A percentile compares a stretch with the other conserved stretches of the same genome.
Evolutionary conservation across 2,113 vertebrate species (phyloP).

Genomic region (Corythaixoides concolor): DNA sequence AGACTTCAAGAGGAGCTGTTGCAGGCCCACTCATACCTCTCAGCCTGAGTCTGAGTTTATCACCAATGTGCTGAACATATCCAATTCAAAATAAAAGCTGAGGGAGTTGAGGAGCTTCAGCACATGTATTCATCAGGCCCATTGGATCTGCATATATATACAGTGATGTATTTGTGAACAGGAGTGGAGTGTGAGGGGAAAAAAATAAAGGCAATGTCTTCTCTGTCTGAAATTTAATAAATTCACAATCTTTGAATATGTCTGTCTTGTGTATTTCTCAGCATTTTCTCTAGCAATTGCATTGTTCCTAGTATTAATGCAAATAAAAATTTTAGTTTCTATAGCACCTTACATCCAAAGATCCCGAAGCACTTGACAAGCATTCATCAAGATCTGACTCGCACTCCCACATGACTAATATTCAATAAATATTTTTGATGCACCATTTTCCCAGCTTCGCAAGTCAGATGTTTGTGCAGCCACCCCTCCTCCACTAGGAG

Average conservation of each 20-base stretch:
- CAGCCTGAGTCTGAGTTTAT: background rate
- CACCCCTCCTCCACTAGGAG: background rate
- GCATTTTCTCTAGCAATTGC: background rate
- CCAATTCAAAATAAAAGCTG: background rate
- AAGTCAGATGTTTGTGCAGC: background rate
- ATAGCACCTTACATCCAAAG: background rate
- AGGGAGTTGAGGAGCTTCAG: background rate
- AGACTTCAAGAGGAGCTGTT: background rate
- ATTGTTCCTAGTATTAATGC: background rate
- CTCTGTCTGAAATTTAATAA: background rate
- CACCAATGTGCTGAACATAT: background rate
- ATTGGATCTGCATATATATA: background rate
- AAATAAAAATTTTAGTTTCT: background rate
- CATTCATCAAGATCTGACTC: background rate
- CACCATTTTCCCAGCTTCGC: background rate
- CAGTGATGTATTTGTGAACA: conserved; percentile 24
- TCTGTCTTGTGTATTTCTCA: background rate
- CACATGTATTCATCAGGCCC: background rate
- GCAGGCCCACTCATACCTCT: background rate
- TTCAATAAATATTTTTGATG: background rate
- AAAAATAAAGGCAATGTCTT: background rate
- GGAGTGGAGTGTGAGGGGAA: background rate
- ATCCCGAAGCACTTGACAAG: background rate
- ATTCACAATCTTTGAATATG: background rate
- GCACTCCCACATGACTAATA: background rate